phyloP scores from a whole-genome alignment of 2,797 vertebrate species.

The Podarcis lilfordi region DNA sequence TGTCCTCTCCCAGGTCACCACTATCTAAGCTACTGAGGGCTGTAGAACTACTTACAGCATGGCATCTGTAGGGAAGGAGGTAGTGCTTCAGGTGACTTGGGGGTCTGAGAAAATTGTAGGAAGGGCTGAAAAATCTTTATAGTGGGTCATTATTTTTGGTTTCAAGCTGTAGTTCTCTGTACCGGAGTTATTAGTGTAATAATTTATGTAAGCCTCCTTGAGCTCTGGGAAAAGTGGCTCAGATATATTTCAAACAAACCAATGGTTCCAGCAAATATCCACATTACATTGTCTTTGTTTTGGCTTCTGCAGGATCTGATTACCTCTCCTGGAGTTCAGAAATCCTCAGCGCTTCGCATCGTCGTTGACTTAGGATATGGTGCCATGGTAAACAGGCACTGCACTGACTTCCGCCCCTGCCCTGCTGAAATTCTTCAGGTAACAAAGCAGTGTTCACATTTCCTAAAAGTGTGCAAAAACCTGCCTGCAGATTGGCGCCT shows the following conservation, averaged over 20 bases:
- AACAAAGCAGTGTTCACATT: conserved; percentile 28
- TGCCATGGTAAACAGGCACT: conserved; percentile 86
- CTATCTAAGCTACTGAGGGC: no score
- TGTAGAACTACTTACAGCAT: no score
- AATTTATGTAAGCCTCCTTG: background rate
- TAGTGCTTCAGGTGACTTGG: background rate
- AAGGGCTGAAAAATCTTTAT: background rate
- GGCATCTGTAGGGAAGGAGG: background rate
- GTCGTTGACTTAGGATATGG: conserved; percentile 84
- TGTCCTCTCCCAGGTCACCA: no score
- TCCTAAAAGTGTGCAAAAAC: conserved; percentile 14
- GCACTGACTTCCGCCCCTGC: conserved; percentile 76
- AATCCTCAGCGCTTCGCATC: conserved; percentile 66
- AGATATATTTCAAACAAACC: conserved; percentile 2
- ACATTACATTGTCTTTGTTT: background rate
- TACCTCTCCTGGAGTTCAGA: conserved; percentile 56
- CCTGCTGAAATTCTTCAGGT: conserved; percentile 83
- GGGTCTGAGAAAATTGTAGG: no score
- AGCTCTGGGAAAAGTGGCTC: background rate
- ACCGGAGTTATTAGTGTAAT: background rate
- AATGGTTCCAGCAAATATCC: background rate
- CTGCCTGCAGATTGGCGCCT: conserved; percentile 1
- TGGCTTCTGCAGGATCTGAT: conserved; percentile 79
- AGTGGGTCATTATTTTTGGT: background rate
- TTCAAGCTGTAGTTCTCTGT: conserved; percentile 4